phyloP scores from a whole-genome alignment of 2,888 invertebrate genomes.

The Notodonta dromedarius region DNA sequence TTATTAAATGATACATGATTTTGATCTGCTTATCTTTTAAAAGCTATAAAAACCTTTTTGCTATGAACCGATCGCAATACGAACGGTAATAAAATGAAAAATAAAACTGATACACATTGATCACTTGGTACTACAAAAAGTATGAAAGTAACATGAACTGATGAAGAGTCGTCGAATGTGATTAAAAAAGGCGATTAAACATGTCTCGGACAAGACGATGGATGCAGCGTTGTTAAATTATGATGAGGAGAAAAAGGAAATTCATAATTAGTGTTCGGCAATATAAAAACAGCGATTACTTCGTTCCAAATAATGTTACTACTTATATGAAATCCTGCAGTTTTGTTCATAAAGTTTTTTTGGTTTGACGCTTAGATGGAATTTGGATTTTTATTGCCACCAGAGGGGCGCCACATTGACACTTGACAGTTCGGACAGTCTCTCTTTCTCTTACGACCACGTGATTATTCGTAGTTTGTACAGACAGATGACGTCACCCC shows the following conservation, averaged over 20 bases:
- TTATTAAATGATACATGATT: not conserved
- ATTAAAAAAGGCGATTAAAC: conserved; percentile 3
- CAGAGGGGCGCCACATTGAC: too few relatives aligned
- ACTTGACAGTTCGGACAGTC: too few relatives aligned
- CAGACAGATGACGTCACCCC: too few relatives aligned
- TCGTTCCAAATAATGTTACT: too few relatives aligned
- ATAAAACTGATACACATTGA: not conserved
- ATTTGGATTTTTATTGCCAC: too few relatives aligned
- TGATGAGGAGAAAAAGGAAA: not conserved
- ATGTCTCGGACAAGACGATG: not conserved
- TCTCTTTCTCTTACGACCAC: too few relatives aligned
- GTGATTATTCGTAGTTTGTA: too few relatives aligned
- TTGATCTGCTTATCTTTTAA: not conserved
- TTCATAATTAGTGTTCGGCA: not conserved
- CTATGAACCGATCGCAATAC: not conserved
- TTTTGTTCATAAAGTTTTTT: too few relatives aligned
- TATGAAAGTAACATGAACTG: not conserved
- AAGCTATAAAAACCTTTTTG: not conserved
- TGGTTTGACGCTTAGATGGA: not conserved
- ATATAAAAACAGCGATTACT: conserved; percentile 1
- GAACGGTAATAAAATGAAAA: not conserved
- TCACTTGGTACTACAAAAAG: not conserved
- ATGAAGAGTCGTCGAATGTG: not conserved
- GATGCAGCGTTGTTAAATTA: not conserved
- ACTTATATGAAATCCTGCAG: too few relatives aligned